Conservation (phyloP, 1,140 invertebrate genomes). For the Trissolcus basalis region DNA sequence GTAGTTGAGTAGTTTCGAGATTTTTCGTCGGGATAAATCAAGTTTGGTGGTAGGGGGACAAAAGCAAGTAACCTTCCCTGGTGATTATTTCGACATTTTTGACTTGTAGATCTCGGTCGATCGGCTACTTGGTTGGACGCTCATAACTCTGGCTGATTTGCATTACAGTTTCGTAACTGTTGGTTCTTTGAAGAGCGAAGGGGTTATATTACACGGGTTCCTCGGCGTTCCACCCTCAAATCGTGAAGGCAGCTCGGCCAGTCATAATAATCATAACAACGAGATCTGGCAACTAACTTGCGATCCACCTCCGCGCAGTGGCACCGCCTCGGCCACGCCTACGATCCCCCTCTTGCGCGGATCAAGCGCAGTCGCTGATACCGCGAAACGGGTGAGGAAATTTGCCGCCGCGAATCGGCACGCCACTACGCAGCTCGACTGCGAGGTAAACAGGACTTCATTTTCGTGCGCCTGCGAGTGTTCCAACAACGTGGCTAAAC, state of each 20-base stretch:
- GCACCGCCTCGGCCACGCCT: conserved; percentile 71
- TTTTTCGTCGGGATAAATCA: no score
- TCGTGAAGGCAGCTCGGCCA: conserved; percentile 70
- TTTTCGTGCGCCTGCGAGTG: conserved; percentile 60
- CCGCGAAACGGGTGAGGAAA: conserved; percentile 43
- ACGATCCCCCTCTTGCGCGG: conserved; percentile 51
- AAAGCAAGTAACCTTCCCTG: no score
- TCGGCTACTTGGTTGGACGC: conserved; percentile 54
- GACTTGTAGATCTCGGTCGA: conserved; percentile 28
- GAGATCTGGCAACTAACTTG: conserved; percentile 71
- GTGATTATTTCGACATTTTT: conserved; percentile 11
- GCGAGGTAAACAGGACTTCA: conserved; percentile 66
- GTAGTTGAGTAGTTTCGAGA: no score
- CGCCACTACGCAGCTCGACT: conserved; percentile 76
- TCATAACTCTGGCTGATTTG: conserved; percentile 66
- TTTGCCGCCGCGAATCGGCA: conserved; percentile 57
- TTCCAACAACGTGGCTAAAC: conserved; percentile 67
- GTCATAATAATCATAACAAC: conserved; percentile 76
- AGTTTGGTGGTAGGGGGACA: no score
- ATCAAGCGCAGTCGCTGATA: conserved; percentile 55
- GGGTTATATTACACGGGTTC: conserved; percentile 70
- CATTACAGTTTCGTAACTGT: conserved; percentile 72
- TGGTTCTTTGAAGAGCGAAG: conserved; percentile 59
- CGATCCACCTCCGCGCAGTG: conserved; percentile 75
- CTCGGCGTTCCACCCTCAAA: conserved; percentile 65